Evolutionary conservation across 2,113 vertebrate genomes (phyloP).

Genomic region (Andinoacara biseriatus): DNA sequence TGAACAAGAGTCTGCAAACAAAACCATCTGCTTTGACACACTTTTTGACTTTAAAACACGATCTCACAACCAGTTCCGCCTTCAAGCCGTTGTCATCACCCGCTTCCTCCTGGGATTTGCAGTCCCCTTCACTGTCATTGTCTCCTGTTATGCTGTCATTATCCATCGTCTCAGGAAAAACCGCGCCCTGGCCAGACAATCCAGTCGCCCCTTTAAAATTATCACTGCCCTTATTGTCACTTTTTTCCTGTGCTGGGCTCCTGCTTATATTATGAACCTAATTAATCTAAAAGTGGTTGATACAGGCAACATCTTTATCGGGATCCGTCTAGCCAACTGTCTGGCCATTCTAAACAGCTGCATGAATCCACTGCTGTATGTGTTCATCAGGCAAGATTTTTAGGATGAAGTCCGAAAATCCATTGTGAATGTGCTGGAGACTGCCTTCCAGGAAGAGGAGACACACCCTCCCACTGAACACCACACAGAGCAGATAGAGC

Average conservation of each 20-base stretch:
- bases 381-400: background rate
- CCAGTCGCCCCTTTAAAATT: constrained; percentile 86
- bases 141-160: constrained; percentile 84
- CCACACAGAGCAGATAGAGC: constrained; percentile 77
- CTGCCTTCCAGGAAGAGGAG: constrained; percentile 80
- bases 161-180: constrained; percentile 80
- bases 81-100: constrained; percentile 79
- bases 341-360: background rate
- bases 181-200: constrained; percentile 80
- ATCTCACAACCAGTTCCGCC: constrained; percentile 47
- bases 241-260: constrained; percentile 90
- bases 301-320: background rate
- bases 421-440: constrained; percentile 77
- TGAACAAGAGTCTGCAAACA: constrained; percentile 27
- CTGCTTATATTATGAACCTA: too few species aligned
- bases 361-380: background rate
- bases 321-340: background rate
- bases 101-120: constrained; percentile 86
- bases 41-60: constrained; percentile 59
- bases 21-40: constrained; percentile 76
- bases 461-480: constrained; percentile 68
- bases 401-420: background rate
- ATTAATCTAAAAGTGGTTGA: too few species aligned
- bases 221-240: constrained; percentile 85
- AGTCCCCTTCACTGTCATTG: constrained; percentile 84